Percentiles rank a stretch among this genome's conserved stretches.
phyloP scores from a whole-genome alignment of 2,113 vertebrate genomes.

The Phalacrocorax carbo region DNA sequence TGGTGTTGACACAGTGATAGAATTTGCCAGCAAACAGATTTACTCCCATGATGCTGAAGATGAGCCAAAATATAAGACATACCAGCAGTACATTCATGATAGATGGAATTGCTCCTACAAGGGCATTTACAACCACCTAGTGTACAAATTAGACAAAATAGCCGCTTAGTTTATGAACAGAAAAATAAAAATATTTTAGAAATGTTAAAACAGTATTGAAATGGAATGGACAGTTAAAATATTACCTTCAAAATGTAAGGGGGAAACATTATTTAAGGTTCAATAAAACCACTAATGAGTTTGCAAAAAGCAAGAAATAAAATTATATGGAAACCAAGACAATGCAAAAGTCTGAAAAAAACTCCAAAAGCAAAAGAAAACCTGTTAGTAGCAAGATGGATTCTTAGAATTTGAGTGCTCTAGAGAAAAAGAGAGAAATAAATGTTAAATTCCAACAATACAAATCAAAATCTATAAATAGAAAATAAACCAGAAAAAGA shows the following conservation, averaged over 20 bases:
- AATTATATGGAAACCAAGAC: constrained; percentile 32
- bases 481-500: constrained; percentile 28
- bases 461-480: constrained; percentile 57
- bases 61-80: constrained; percentile 99
- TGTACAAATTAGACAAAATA: constrained; percentile 29
- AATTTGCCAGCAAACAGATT: constrained; percentile 96
- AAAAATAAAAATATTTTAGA: background rate
- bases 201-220: background rate
- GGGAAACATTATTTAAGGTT: background rate
- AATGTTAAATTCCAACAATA: constrained; percentile 77
- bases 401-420: constrained; percentile 84
- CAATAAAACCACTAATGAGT: background rate
- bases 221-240: background rate
- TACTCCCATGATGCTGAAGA: constrained; percentile 99
- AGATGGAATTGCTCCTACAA: constrained; percentile 95
- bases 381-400: constrained; percentile 85
- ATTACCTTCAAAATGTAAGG: background rate
- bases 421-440: constrained; percentile 75
- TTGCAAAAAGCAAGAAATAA: constrained; percentile 40
- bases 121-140: constrained; percentile 97
- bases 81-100: constrained; percentile 98
- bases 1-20: constrained; percentile 82
- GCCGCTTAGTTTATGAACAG: background rate
- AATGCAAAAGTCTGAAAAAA: constrained; percentile 49
- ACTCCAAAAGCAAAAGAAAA: constrained; percentile 78